A percentile compares a stretch with the other conserved stretches of the same genome.
These are phyloP conservation scores for Tortrix viridana DNA, from an alignment of 2,888 invertebrate species.

Conservation along the genomic window DNA sequence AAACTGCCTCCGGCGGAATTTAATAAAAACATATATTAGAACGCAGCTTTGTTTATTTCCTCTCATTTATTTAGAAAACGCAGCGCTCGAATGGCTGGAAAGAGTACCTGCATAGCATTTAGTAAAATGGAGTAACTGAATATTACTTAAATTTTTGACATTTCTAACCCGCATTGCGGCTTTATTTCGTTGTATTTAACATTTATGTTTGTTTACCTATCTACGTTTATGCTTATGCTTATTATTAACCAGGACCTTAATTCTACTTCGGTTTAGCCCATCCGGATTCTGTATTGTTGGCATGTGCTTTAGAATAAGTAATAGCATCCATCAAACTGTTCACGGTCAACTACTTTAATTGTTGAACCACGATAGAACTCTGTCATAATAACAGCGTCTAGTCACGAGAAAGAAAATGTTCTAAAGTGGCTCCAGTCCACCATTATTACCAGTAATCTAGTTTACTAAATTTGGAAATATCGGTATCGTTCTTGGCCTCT, in stretches of 20 bases:
- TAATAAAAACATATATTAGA: slow-evolving; percentile 79
- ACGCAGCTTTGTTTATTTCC: slow-evolving; percentile 61
- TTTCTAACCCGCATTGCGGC: background rate
- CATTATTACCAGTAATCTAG: slow-evolving; percentile 48
- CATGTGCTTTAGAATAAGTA: too few relatives aligned
- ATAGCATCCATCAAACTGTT: too few relatives aligned
- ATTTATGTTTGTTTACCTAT: too few relatives aligned
- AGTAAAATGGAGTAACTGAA: background rate
- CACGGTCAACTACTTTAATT: too few relatives aligned
- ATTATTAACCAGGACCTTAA: too few relatives aligned
- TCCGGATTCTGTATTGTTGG: too few relatives aligned
- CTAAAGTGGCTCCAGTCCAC: slow-evolving; percentile 70
- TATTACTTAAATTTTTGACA: slow-evolving; percentile 1
- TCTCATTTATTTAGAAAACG: slow-evolving; percentile 44
- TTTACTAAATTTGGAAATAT: slow-evolving; percentile 70
- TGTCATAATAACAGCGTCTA: too few relatives aligned
- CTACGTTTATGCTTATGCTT: too few relatives aligned
- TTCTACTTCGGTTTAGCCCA: too few relatives aligned
- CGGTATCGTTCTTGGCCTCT: slow-evolving; percentile 64
- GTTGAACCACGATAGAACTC: too few relatives aligned
- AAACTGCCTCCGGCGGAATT: slow-evolving; percentile 77
- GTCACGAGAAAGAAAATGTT: too few relatives aligned
- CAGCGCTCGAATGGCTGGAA: slow-evolving; percentile 9
- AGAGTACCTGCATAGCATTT: slow-evolving; percentile 3
- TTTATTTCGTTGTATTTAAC: too few relatives aligned